A percentile compares a stretch with the other conserved stretches of the same genome.
Conservation (phyloP, 2,888 invertebrate species). For the Idaea dimidiata region DNA sequence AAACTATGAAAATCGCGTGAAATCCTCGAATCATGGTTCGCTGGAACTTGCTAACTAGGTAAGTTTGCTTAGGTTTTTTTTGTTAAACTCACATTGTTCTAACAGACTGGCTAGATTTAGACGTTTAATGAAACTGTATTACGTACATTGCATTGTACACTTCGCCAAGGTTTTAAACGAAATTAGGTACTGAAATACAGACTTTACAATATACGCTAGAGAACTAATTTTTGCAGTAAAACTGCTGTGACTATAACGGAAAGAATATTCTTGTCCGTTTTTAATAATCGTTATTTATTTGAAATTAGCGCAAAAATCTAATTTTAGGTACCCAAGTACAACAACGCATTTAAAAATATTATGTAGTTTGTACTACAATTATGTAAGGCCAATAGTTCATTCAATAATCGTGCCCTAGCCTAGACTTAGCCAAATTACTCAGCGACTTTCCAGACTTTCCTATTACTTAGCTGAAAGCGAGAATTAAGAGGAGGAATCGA, state of each 20-base stretch:
- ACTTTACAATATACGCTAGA: neutral
- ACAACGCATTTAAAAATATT: no score
- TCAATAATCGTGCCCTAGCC: no score
- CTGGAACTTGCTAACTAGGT: slow-evolving; percentile 37
- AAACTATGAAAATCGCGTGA: slow-evolving; percentile 27
- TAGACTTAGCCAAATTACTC: no score
- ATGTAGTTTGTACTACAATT: no score
- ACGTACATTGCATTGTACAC: slow-evolving; percentile 12
- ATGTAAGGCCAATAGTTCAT: no score
- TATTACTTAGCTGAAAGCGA: neutral
- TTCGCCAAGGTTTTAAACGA: neutral
- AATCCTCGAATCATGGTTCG: slow-evolving; percentile 31
- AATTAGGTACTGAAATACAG: neutral
- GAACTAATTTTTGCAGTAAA: neutral
- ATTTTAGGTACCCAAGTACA: no score
- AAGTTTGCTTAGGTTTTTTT: slow-evolving; percentile 32
- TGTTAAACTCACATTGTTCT: slow-evolving; percentile 35
- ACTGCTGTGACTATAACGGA: neutral
- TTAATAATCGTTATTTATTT: no score
- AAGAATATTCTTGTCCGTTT: neutral
- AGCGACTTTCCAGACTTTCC: neutral
- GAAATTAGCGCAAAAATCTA: no score
- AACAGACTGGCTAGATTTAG: slow-evolving; percentile 32
- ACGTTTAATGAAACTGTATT: slow-evolving; percentile 10
- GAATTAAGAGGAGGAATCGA: neutral